phyloP scores from a whole-genome alignment of 2,888 invertebrate species.

The Dynastes tityus region DNA sequence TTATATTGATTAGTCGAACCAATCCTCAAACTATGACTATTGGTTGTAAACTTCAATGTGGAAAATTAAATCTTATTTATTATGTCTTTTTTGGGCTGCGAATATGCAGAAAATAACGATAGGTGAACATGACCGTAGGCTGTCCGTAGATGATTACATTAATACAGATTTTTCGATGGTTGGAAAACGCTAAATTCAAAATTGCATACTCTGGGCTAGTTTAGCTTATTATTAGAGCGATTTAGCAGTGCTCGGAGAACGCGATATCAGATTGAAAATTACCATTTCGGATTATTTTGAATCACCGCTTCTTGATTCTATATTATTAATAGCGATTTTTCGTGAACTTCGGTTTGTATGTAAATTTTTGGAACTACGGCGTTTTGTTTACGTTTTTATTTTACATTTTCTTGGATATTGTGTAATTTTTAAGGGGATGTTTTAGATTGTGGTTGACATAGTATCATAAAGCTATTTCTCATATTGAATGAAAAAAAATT shows the following conservation, averaged over 20 bases:
- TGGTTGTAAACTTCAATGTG: constrained; percentile 13
- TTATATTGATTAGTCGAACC: constrained; percentile 30
- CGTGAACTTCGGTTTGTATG: constrained; percentile 44
- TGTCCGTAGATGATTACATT: constrained; percentile 66
- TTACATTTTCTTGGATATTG: background rate
- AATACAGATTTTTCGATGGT: constrained; percentile 65
- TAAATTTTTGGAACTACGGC: constrained; percentile 42
- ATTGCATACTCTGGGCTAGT: constrained; percentile 65
- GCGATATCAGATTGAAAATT: constrained; percentile 71
- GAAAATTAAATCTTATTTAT: constrained; percentile 37
- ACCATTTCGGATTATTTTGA: constrained; percentile 63
- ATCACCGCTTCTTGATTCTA: constrained; percentile 46
- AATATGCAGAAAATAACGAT: constrained; percentile 51
- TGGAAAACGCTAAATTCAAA: constrained; percentile 68
- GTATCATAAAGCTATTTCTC: too few relatives aligned
- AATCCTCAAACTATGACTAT: background rate
- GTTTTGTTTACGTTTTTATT: constrained; percentile 22
- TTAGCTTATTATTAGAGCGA: constrained; percentile 52
- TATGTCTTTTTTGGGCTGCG: constrained; percentile 16
- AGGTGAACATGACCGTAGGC: constrained; percentile 51
- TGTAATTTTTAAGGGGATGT: background rate
- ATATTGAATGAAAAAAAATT: too few relatives aligned
- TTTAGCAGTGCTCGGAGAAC: constrained; percentile 62
- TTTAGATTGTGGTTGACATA: too few relatives aligned
- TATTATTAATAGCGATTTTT: constrained; percentile 50